Percentiles rank a stretch among this genome's conserved stretches.
phyloP scores from a whole-genome alignment of 1,140 invertebrate genomes.

The Chlorops oryzae region DNA sequence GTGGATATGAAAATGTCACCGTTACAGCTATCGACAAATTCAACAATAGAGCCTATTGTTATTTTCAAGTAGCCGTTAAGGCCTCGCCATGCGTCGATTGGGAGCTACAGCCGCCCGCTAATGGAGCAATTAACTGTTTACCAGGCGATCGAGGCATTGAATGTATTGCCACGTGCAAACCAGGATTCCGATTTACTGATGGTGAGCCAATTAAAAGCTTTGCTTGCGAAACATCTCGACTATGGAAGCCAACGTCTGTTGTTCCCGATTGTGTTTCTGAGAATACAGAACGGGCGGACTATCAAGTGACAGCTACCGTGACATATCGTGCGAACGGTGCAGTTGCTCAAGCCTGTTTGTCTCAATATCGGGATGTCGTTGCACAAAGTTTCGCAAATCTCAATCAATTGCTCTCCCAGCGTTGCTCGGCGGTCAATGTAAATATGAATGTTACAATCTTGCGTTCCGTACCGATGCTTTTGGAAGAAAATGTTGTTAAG shows the following conservation, averaged over 20 bases:
- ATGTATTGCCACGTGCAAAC: constrained; percentile 85
- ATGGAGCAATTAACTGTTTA: constrained; percentile 82
- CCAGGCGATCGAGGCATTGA: constrained; percentile 70
- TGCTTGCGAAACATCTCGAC: constrained; percentile 67
- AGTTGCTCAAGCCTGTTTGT: constrained; percentile 73
- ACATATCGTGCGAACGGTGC: constrained; percentile 85
- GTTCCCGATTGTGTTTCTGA: constrained; percentile 92
- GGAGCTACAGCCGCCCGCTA: constrained; percentile 81
- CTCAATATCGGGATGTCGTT: constrained; percentile 79
- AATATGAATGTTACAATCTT: constrained; percentile 91
- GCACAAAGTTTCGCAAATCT: constrained; percentile 73
- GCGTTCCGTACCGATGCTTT: constrained; percentile 64
- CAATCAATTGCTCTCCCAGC: constrained; percentile 75
- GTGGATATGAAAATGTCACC: constrained; percentile 91
- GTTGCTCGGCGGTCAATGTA: constrained; percentile 90
- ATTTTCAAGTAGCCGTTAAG: constrained; percentile 90
- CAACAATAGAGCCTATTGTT: constrained; percentile 83
- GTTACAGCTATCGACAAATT: constrained; percentile 83
- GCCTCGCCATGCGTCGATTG: constrained; percentile 91
- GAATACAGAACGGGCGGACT: constrained; percentile 88
- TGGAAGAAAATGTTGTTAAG: constrained; percentile 81
- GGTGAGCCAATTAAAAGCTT: constrained; percentile 81
- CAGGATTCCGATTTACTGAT: constrained; percentile 88
- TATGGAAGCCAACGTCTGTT: constrained; percentile 77
- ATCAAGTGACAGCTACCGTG: constrained; percentile 83